phyloP scores from a whole-genome alignment of 2,888 invertebrate genomes.

The Blera fallax region DNA sequence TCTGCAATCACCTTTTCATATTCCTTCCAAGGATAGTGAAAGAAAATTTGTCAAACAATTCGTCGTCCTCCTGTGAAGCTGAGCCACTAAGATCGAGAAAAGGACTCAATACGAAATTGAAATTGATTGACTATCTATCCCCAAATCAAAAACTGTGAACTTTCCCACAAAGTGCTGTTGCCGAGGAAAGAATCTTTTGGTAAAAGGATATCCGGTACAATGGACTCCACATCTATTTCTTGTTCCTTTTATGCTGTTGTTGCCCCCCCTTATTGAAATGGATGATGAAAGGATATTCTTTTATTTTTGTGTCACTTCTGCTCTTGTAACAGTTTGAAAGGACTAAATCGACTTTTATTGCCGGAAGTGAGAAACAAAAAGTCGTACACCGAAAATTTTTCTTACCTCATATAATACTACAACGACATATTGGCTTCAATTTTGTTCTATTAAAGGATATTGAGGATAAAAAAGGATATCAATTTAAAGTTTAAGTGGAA shows the following conservation, averaged over 20 bases:
- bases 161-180: conserved; percentile 29
- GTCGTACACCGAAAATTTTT: background rate
- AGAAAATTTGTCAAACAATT: conserved; percentile 3
- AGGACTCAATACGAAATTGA: conserved; percentile 46
- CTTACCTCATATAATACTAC: background rate
- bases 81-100: background rate
- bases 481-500: conserved; percentile 14
- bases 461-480: background rate
- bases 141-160: conserved; percentile 27
- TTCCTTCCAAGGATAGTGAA: background rate
- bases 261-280: conserved; percentile 35
- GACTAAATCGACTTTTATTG: conserved; percentile 57
- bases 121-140: conserved; percentile 52
- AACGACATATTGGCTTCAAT: conserved; percentile 35
- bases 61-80: background rate
- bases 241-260: conserved; percentile 15
- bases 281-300: conserved; percentile 52
- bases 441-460: conserved; percentile 13
- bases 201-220: conserved; percentile 53
- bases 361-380: conserved; percentile 55
- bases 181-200: conserved; percentile 15
- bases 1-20: background rate
- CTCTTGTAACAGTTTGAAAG: conserved; percentile 34
- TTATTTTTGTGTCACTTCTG: conserved; percentile 48
- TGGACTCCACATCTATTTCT: conserved; percentile 24